Percentiles rank a stretch among this genome's conserved stretches.
These are phyloP conservation scores for Sarcophaga rosellei DNA, from an alignment of 2,888 invertebrate species.

Conservation along the genomic window DNA sequence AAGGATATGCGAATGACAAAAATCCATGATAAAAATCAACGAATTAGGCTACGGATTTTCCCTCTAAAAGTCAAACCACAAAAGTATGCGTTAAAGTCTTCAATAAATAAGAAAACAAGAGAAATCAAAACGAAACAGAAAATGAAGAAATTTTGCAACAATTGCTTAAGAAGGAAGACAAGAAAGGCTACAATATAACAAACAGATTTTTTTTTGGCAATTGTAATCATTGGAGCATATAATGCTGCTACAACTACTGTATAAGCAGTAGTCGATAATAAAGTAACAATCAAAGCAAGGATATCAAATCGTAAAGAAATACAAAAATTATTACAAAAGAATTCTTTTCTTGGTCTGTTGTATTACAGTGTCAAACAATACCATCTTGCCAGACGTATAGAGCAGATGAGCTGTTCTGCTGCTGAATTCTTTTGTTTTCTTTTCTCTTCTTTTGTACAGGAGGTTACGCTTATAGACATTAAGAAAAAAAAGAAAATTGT, in stretches of 20 bases:
- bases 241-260: constrained; percentile 29
- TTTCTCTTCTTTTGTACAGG: constrained; percentile 62
- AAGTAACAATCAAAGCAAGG: constrained; percentile 6
- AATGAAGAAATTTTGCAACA: constrained; percentile 1
- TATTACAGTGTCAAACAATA: background rate
- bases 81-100: constrained; percentile 50
- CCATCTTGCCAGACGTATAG: constrained; percentile 22
- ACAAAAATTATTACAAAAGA: constrained; percentile 5
- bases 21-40: too few relatives aligned
- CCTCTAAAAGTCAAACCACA: constrained; percentile 62
- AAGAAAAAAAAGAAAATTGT: constrained; percentile 38
- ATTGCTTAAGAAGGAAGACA: background rate
- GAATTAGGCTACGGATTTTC: background rate
- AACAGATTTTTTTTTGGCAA: background rate
- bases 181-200: constrained; percentile 32
- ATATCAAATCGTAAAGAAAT: constrained; percentile 24
- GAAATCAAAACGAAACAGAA: constrained; percentile 49
- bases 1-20: too few relatives aligned
- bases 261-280: constrained; percentile 14
- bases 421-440: background rate
- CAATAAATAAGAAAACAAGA: constrained; percentile 65
- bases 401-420: constrained; percentile 58
- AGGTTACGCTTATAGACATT: constrained; percentile 59
- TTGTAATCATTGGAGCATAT: constrained; percentile 46
- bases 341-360: constrained; percentile 24